phyloP scores from a whole-genome alignment of 2,888 invertebrate species.

The Smittia aterrima region DNA sequence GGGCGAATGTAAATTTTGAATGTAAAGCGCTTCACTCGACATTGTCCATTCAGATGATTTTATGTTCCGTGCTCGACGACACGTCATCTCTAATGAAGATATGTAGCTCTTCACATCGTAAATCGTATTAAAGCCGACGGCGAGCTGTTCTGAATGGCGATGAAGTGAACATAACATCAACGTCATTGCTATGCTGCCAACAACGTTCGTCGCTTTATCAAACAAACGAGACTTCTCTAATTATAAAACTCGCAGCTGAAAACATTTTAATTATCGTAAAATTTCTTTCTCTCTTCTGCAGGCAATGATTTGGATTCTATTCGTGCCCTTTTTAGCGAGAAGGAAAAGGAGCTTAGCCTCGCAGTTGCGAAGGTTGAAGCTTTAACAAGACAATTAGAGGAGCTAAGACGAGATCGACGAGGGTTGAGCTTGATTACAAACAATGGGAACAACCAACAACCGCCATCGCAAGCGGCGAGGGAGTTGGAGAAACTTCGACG shows the following conservation, averaged over 20 bases:
- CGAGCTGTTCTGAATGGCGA: no score
- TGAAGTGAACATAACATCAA: no score
- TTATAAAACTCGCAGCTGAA: neutral
- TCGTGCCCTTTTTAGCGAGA: conserved; percentile 93
- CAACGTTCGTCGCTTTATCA: no score
- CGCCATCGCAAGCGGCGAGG: conserved; percentile 70
- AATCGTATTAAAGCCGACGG: no score
- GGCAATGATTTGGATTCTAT: conserved; percentile 95
- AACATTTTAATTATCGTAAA: neutral
- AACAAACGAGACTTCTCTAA: neutral
- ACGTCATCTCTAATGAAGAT: no score
- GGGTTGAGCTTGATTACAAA: conserved; percentile 54
- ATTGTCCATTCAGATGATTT: no score
- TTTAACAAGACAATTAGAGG: conserved; percentile 90
- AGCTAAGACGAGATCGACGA: conserved; percentile 70
- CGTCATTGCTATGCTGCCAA: no score
- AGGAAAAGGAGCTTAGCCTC: conserved; percentile 92
- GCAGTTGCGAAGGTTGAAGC: conserved; percentile 98
- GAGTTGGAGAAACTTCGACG: conserved; percentile 90
- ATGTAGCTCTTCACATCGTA: no score
- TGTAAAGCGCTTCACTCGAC: no score
- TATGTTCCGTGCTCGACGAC: no score
- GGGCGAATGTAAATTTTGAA: no score
- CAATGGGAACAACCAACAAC: conserved; percentile 55
- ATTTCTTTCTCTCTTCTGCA: conserved; percentile 53